Base-by-base conservation (phyloP, 1,140 invertebrate species). In the Ptiloglossa arizonensis region DNA sequence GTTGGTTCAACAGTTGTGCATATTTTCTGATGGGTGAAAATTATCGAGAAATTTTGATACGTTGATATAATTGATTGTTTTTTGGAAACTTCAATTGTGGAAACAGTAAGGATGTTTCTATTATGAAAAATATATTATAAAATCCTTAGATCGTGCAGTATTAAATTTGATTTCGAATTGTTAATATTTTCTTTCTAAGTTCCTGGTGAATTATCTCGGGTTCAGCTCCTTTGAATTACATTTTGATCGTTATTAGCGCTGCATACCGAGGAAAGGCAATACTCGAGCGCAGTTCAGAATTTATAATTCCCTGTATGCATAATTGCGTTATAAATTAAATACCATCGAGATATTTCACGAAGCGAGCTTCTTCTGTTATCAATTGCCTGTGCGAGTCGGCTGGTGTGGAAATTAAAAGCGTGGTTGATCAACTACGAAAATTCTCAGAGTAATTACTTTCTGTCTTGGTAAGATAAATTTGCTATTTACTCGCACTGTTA, bases 351-450 rank as follows among this genome's bases (percentile, higher is more conserved):
- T 70, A 15, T 24, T 41, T 3, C 11, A 19, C 68, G 19, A 44
- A 22, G 15, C 32, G 46, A 52, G 38, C 56, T 46, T 60, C 54
- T 6, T 13, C 59, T 70, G 52, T 27, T 59, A 41, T 59, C 52
- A 17, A 35, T 44, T 60, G 32, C 46, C 19, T 56, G n/a, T 5
- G 6, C 11, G 52, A 41, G 29, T 24, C 57, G 44, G 38, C 17
- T 22, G 38, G 9, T 3, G 11, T 54, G 9, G 27, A 46, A 60
- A 71, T 60, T 46, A 44, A 71, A 27, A 71, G 27, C 13, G 19
- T 17, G 68, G 27, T 60, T 60, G 68, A 60, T 60, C 24, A 46
- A 60, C 24, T 60, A 46, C 11, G 38, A 46, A 71, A 60, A 71
- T 46, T 32, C 24, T 56, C 22, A 5, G 27, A 46, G 13, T 41